phyloP scores from a whole-genome alignment of 2,113 vertebrate species.

The Urocitellus parryii region DNA sequence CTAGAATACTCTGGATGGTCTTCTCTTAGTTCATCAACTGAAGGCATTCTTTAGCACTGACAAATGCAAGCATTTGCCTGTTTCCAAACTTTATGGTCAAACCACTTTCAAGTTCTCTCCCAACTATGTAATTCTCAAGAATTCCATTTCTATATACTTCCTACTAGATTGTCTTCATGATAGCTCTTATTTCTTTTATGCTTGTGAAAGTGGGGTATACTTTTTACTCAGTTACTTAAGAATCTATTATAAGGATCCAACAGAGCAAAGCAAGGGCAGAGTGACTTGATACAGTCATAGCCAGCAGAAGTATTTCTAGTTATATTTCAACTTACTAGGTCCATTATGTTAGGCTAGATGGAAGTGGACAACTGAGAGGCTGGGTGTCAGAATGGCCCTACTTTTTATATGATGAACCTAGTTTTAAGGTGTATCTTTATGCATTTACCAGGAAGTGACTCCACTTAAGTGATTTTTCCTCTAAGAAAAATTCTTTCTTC shows the following conservation, averaged over 20 bases:
- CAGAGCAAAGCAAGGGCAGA: background rate
- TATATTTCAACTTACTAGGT: background rate
- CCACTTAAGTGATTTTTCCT: background rate
- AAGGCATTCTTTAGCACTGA: background rate
- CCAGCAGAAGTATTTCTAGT: background rate
- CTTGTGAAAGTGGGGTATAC: background rate
- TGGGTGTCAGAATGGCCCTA: background rate
- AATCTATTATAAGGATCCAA: background rate
- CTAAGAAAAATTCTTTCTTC: constrained; percentile 47
- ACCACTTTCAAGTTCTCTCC: background rate
- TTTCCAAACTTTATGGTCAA: background rate
- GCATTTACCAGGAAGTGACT: background rate
- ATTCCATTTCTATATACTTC: background rate
- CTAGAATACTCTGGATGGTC: background rate
- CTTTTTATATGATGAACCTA: background rate
- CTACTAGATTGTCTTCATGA: background rate
- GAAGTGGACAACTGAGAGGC: background rate
- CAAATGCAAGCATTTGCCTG: background rate
- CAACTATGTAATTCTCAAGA: background rate
- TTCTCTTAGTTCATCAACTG: background rate
- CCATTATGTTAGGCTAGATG: background rate
- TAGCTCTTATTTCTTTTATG: background rate
- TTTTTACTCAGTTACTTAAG: constrained; percentile 1
- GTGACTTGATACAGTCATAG: background rate
- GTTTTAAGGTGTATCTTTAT: background rate